These are phyloP conservation scores for Protula sp. DNA, from an alignment of 2,888 invertebrate genomes.

Conservation along the genomic window DNA sequence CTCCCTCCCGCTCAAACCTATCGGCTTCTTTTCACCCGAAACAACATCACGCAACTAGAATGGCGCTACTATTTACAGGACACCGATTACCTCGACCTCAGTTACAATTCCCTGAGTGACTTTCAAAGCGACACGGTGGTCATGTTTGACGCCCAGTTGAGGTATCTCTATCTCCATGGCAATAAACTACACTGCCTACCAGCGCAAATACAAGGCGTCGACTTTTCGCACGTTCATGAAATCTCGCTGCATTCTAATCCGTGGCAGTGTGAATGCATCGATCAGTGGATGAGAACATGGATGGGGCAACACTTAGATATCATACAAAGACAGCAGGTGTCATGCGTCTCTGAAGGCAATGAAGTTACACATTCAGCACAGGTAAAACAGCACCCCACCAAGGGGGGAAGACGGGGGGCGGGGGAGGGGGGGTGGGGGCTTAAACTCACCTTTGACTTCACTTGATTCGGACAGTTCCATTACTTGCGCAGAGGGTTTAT, in stretches of 20 bases:
- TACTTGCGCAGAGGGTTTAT: too few species aligned
- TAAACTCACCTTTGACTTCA: too few species aligned
- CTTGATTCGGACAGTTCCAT: too few species aligned
- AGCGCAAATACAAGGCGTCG: not conserved
- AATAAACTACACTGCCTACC: not conserved
- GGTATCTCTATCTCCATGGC: not conserved
- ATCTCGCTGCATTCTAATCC: not conserved
- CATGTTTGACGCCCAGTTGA: not conserved
- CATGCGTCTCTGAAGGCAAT: too few species aligned
- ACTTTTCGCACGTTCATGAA: not conserved
- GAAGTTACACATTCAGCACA: too few species aligned
- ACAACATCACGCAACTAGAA: not conserved
- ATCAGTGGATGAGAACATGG: too few species aligned
- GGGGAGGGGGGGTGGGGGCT: too few species aligned
- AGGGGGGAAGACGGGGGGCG: too few species aligned
- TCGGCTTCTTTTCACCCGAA: not conserved
- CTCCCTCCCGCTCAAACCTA: not conserved
- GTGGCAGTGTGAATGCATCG: not conserved
- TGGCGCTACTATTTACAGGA: not conserved
- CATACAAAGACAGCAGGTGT: too few species aligned
- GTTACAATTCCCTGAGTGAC: not conserved
- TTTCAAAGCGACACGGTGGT: not conserved
- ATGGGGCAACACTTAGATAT: too few species aligned
- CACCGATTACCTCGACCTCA: not conserved
- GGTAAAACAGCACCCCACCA: too few species aligned